These are phyloP conservation scores for Brienomyrus brachyistius DNA, from an alignment of 2,113 vertebrate genomes.

Conservation along the genomic window DNA sequence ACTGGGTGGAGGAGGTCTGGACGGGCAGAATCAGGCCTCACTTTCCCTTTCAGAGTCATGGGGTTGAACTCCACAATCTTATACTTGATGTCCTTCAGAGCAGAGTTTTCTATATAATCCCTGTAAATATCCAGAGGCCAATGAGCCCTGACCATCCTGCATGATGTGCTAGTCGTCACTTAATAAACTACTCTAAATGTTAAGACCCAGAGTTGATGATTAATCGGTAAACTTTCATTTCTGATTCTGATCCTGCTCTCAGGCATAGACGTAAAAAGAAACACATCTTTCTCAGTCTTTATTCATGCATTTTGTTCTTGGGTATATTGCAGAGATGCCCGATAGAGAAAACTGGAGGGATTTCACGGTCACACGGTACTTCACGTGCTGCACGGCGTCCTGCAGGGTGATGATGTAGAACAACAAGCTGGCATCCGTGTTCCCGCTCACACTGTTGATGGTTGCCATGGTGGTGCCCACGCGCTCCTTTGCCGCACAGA, in stretches of 20 bases:
- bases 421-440: constrained; percentile 72
- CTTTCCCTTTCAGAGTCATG: constrained; percentile 80
- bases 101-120: constrained; percentile 82
- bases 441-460: constrained; percentile 87
- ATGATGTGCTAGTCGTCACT: background rate
- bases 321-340: background rate
- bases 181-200: background rate
- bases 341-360: background rate
- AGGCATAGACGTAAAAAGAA: background rate
- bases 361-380: constrained; percentile 47
- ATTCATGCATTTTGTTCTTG: background rate
- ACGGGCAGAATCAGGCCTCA: constrained; percentile 78
- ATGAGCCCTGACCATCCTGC: background rate
- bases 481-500: constrained; percentile 79
- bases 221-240: background rate
- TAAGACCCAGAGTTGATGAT: background rate
- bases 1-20: constrained; percentile 93
- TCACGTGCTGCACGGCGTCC: constrained; percentile 67
- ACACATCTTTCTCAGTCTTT: background rate
- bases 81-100: constrained; percentile 78
- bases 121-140: constrained; percentile 46
- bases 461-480: constrained; percentile 79
- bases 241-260: background rate
- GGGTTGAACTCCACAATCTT: constrained; percentile 92
- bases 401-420: constrained; percentile 87